These are phyloP conservation scores for Cryptotermes secundus DNA, from an alignment of 1,140 invertebrate species.

Conservation along the genomic window DNA sequence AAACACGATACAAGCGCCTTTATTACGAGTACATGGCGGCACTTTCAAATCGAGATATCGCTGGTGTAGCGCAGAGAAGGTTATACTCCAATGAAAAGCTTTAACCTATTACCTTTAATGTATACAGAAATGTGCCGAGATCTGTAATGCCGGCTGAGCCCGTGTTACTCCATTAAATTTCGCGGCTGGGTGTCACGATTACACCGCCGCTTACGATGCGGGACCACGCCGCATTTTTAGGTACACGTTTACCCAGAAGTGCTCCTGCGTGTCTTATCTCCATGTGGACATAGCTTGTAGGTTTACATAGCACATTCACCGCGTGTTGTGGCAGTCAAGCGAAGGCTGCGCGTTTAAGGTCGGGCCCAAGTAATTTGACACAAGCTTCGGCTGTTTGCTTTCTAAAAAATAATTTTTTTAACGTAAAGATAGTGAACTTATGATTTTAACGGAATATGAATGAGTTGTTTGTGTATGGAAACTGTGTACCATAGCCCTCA, in stretches of 20 bases:
- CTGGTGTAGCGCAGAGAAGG: no score
- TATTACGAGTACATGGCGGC: no score
- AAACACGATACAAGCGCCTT: no score
- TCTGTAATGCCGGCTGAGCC: no score
- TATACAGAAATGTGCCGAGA: no score
- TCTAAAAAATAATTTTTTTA: not conserved
- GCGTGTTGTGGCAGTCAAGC: not conserved
- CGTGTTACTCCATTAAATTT: no score
- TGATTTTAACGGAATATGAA: not conserved
- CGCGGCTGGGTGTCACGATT: not conserved
- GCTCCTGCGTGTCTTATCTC: not conserved
- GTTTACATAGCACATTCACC: not conserved
- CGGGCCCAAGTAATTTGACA: not conserved
- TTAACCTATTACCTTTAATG: no score
- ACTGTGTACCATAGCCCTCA: not conserved
- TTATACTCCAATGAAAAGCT: no score
- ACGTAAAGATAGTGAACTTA: not conserved
- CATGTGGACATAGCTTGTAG: not conserved
- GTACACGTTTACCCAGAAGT: not conserved
- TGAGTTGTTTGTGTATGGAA: not conserved
- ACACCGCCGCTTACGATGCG: not conserved
- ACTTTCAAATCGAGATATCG: no score
- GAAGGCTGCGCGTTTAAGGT: not conserved
- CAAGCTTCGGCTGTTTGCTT: not conserved
- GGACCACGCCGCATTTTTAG: conserved; percentile 1